Conservation (phyloP, 1,140 invertebrate species). For the Palaemon carinicauda region DNA sequence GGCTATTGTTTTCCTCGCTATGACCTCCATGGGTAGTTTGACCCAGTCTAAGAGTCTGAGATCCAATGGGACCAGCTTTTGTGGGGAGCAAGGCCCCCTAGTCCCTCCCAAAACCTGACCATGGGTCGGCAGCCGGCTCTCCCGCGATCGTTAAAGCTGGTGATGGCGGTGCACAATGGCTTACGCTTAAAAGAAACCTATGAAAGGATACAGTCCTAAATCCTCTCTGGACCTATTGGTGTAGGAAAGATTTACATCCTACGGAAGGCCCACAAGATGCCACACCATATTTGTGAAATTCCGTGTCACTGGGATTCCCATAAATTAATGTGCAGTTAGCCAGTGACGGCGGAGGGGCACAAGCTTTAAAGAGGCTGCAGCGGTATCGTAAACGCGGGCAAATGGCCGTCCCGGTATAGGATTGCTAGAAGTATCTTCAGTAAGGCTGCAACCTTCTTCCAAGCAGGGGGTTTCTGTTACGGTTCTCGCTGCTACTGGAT, state of each 20-base stretch:
- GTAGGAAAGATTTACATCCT: neutral
- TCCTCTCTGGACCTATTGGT: constrained; percentile 11
- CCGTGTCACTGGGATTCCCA: constrained; percentile 55
- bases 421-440: constrained; percentile 59
- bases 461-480: constrained; percentile 48
- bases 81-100: constrained; percentile 30
- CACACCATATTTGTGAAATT: constrained; percentile 53
- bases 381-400: constrained; percentile 58
- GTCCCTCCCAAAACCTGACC: constrained; percentile 55
- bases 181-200: constrained; percentile 54
- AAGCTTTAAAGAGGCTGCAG: constrained; percentile 58
- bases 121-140: constrained; percentile 54
- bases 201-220: constrained; percentile 17
- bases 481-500: constrained; percentile 36
- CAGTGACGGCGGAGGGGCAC: constrained; percentile 57
- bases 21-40: constrained; percentile 57
- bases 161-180: constrained; percentile 56
- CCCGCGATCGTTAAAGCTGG: constrained; percentile 56
- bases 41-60: constrained; percentile 49
- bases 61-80: constrained; percentile 50
- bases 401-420: constrained; percentile 55
- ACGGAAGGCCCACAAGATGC: constrained; percentile 29
- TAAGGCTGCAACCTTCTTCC: constrained; percentile 56
- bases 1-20: constrained; percentile 39
- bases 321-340: constrained; percentile 60